Percentiles rank a stretch among this genome's conserved stretches.
Evolutionary conservation across 2,113 vertebrate genomes (phyloP).

Genomic region (Axis porcinus): DNA sequence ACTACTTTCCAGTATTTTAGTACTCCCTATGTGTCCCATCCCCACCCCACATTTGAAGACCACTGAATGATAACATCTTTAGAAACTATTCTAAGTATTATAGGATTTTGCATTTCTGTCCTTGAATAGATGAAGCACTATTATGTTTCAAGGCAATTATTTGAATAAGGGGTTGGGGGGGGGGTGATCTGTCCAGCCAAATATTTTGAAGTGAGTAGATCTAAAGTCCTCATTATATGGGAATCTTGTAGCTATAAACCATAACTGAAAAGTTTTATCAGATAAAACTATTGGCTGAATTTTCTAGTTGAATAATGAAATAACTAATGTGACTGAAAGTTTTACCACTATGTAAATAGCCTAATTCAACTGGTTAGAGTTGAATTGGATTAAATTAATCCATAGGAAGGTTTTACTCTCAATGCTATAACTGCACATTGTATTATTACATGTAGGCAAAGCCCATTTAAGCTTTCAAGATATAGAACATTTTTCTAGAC

Average conservation of each 20-base stretch:
- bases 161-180: background rate
- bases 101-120: background rate
- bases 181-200: background rate
- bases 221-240: background rate
- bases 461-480: background rate
- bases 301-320: background rate
- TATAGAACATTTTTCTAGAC: background rate
- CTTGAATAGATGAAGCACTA: background rate
- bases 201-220: background rate
- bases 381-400: background rate
- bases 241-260: background rate
- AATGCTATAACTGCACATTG: background rate
- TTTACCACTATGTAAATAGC: background rate
- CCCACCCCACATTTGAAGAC: background rate
- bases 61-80: background rate
- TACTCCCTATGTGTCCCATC: fast-evolving
- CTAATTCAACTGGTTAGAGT: background rate
- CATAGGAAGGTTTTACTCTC: background rate
- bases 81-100: background rate
- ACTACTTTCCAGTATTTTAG: background rate
- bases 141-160: background rate
- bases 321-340: background rate
- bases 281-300: background rate
- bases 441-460: background rate
- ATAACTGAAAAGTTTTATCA: background rate